Percentiles rank a stretch among this genome's conserved stretches.
Evolutionary conservation across 2,797 vertebrate genomes (phyloP).

Genomic region (Chloroceryle inda): DNA sequence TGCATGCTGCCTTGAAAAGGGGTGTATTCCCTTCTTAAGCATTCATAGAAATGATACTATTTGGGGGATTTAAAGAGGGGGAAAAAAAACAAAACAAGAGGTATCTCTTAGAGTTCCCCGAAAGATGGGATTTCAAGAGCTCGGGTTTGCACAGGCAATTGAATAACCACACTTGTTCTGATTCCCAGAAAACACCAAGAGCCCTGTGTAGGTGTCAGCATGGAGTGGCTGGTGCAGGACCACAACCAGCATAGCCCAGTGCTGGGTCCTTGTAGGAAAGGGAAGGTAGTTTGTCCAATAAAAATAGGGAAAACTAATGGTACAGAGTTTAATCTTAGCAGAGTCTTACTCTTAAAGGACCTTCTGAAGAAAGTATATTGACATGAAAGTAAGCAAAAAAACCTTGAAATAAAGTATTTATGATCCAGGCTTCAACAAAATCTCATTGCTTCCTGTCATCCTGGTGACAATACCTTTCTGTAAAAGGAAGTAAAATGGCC

Average conservation of each 20-base stretch:
- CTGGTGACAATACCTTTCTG: neutral
- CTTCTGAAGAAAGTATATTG: neutral
- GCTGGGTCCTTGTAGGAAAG: constrained; percentile 42
- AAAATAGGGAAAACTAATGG: neutral
- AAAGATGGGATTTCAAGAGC: constrained; percentile 78
- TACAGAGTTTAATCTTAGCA: neutral
- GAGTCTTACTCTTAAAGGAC: neutral
- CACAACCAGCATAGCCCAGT: constrained; percentile 80
- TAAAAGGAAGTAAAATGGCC: neutral
- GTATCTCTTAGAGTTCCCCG: neutral
- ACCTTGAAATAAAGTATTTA: neutral
- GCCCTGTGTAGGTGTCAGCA: constrained; percentile 83
- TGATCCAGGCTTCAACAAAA: neutral
- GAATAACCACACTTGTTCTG: constrained; percentile 89
- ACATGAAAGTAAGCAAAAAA: neutral
- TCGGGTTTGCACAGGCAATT: constrained; percentile 85
- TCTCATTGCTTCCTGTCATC: neutral
- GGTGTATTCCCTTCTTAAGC: neutral
- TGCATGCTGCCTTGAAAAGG: neutral
- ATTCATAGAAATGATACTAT: neutral
- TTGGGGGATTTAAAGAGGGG: neutral
- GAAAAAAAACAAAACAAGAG: neutral
- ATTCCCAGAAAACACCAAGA: constrained; percentile 87
- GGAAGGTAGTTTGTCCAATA: neutral
- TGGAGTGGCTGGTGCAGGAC: constrained; percentile 81